Evolutionary conservation across 2,113 vertebrate genomes (phyloP), one percentile per base, ranked within the genome.

Genomic region (Chaetura pelagica): DNA sequence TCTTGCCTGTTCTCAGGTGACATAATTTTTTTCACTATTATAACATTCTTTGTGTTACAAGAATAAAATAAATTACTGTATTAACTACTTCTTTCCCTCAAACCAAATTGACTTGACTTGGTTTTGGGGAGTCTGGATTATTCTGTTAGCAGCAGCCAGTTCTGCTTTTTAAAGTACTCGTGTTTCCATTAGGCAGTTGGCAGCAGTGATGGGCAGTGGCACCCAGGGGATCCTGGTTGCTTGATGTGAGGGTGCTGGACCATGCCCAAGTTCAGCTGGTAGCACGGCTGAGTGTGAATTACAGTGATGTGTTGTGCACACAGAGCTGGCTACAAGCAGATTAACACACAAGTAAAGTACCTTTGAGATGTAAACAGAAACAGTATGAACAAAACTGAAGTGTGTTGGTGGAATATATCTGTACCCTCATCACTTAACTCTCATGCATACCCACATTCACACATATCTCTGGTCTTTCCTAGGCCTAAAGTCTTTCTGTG

Each of bases 401-500:
- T 49, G 82, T 87, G 35, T 38, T 52, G 42, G 27, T 52, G 58
- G 32, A 22, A 22, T 68, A 0, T 32, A 5, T 51, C 19, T 48
- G 5, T 64, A 15, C 12, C 7, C 12, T 55, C 26, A 7, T 59
- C 26, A 7, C 24, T 82, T 2, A 2, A 0, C 22, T 72, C 7
- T 38, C 0, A 0, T 20, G 13, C 9, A 2, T n/a, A 12, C 26
- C 91, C 26, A 16, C 20, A 5, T 66, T 57, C 49, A 40, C 29
- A 19, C 1, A 14, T 64, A 12, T 23, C 34, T 68, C 18, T 34
- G 29, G 35, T 55, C 38, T 91, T 12, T 90, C n/a, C 12, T 27
- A 66, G 35, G 23, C 34, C 52, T 44, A 1, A 69, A 85, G 62
- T 40, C 62, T 63, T 76, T 68, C 32, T 34, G n/a, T 48, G 62